These are phyloP conservation scores for Pocillopora grandis DNA, from an alignment of 92 coral and sea anemone species.

Conservation along the genomic window DNA sequence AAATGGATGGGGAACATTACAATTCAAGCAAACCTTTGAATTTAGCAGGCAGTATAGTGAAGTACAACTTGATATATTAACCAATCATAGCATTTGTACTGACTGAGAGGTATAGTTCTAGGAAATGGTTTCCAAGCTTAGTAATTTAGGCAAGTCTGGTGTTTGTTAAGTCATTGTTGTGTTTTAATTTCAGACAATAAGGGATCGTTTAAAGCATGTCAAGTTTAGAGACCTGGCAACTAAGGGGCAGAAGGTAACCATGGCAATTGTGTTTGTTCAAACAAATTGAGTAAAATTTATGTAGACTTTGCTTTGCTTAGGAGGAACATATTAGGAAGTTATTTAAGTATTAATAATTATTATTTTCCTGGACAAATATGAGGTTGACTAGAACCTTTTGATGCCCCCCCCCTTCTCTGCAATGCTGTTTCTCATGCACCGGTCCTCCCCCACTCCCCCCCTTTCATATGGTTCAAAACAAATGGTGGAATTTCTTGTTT, in stretches of 20 bases:
- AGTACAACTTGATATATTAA: no score
- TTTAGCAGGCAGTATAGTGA: no score
- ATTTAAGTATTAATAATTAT: no score
- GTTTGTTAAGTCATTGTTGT: background rate
- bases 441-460: background rate
- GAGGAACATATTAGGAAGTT: no score
- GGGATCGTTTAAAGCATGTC: constrained; percentile 74
- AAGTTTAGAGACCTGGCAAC: constrained; percentile 77
- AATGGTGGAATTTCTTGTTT: no score
- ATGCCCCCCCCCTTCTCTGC: no score
- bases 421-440: background rate
- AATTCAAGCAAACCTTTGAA: no score
- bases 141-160: background rate
- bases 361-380: no score
- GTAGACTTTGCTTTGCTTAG: background rate
- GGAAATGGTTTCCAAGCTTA: background rate
- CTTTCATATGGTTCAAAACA: background rate
- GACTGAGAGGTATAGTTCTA: no score
- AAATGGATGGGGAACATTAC: no score
- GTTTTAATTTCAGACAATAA: constrained; percentile 56
- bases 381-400: no score
- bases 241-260: constrained; percentile 72
- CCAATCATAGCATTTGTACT: no score
- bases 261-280: background rate
- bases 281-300: background rate